A percentile compares a stretch with the other conserved stretches of the same genome.
These are phyloP conservation scores for Cheilosia impressa DNA, from an alignment of 2,888 invertebrate genomes.

Conservation along the genomic window DNA sequence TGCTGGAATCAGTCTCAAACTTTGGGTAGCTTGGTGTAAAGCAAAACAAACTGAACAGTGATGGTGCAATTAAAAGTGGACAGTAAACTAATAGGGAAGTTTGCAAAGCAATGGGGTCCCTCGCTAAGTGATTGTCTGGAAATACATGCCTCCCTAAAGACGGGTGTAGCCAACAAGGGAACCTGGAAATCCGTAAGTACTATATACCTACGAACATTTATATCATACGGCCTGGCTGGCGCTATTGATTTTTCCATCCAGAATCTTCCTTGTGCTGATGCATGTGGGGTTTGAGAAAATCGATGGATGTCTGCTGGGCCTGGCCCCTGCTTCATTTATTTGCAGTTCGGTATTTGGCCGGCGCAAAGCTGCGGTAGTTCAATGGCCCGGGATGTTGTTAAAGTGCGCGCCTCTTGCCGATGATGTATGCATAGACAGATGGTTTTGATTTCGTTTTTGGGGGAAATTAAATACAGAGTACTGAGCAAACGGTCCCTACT, in stretches of 20 bases:
- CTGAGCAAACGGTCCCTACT: conserved; percentile 9
- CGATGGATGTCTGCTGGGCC: conserved; percentile 37
- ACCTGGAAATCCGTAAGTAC: conserved; percentile 79
- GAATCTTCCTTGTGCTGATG: conserved; percentile 16
- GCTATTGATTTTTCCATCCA: conserved; percentile 64
- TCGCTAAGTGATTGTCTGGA: conserved; percentile 79
- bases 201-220: conserved; percentile 7
- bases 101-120: conserved; percentile 77
- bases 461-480: not conserved
- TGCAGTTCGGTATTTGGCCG: conserved; percentile 49
- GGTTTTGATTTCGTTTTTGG: conserved; percentile 22
- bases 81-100: conserved; percentile 77
- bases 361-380: conserved; percentile 52
- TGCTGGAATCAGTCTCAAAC: conserved; percentile 35
- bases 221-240: conserved; percentile 37
- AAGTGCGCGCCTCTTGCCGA: conserved; percentile 34
- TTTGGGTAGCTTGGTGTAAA: not conserved
- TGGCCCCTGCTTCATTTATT: conserved; percentile 14
- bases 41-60: conserved; percentile 25
- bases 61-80: conserved; percentile 79
- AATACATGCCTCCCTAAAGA: conserved; percentile 77
- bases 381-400: conserved; percentile 62
- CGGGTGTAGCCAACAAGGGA: conserved; percentile 78
- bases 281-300: conserved; percentile 57
- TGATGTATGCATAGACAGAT: conserved; percentile 52